Base-by-base conservation (phyloP, 2,113 vertebrate species). In the Plecturocebus donacophilus region DNA sequence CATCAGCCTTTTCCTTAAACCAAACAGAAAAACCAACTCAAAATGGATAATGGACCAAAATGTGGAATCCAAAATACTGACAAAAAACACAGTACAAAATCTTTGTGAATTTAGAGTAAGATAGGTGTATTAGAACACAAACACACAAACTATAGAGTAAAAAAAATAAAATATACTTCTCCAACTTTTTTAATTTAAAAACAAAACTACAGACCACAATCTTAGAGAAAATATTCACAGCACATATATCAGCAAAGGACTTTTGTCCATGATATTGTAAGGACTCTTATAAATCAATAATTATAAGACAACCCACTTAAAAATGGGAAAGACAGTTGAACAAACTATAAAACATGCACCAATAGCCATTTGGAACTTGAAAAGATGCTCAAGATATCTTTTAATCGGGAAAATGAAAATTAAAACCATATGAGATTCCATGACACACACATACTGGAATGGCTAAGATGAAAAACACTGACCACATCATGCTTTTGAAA, bases 21-120 rank as follows among this genome's bases (percentile, higher is more conserved):
- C 21, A 94, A 87, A 61, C 5, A 77, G 40, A 94, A 94, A 86
- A 66, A 66, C 66, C 35, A 96, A 87, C 30, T 52, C 38, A 77
- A 83, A 52, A 42, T 12, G 11, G 5, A 83, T 35, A 9, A 61
- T 8, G 52, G 58, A 64, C 19, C 14, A 45, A 45, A 76, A 87
- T 77, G 58, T 32, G 20, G 4, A 84, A 40, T 11, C 20, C 49
- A 3, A 83, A 77, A n/a, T 49, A 70, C 45, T 35, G 70, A 61
- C 38, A 4, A 40, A 85, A 71, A 93, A 54, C 21, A 77, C 4
- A 61, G 25, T 5, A 83, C 38, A 87, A 91, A 84, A 83, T 68
- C 8, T 52, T 84, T 64, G 17, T 54, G 23, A 64, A 8, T 20
- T 54, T 52, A 61, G 25, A 38, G 27, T 68, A n/a, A 8, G 45